Base-by-base conservation (phyloP, 1,140 invertebrate species). In the Drosophila pruinosa region DNA sequence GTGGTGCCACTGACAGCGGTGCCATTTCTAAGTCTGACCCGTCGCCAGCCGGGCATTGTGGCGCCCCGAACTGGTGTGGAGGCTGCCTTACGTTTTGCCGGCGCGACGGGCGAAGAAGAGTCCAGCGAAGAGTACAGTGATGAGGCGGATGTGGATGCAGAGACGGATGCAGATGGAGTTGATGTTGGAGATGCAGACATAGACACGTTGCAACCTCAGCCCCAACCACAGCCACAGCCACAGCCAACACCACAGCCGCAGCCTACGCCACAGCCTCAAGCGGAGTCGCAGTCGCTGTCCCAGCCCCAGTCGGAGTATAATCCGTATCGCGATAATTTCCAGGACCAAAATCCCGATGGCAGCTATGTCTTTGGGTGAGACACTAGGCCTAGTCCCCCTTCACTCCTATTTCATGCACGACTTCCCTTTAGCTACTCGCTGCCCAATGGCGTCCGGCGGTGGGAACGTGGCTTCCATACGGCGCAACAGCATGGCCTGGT, bases 341-440 rank as follows among this genome's bases (percentile, higher is more conserved):
- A 82, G 22, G 82, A 88, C 58, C 63, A 68, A 2, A 78, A 78
- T 26, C 59, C 59, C n/a, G 82, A 88, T 22, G 82, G 82, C 45
- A 88, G 78, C 68, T 88, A 88, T 3, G 22, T 78, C 21, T 88
- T 52, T 48, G 82, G 82, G 81, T 86, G 15, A 86, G 81, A 50
- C n/a, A 4, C 12, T 4, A 1, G 10, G 0, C 10, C 28, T 21
- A 14, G 24, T 6, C 4, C 12, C 0, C 15, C 4, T 8, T 4
- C 15, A 15, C 15, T 8, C 34, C 2, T 38, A 8, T 54, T 3
- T 26, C 4, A 12, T 6, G 7, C 4, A 4, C 15, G 5, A 2
- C 17, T 34, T 10, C 1, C 24, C 12, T 3, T 22, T 3, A 86
- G 81, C 3, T 88, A 88, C 28, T 64, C 82, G 1, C 62, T 88